Conservation (phyloP, 2,888 invertebrate species). For the Portevinia maculata region DNA sequence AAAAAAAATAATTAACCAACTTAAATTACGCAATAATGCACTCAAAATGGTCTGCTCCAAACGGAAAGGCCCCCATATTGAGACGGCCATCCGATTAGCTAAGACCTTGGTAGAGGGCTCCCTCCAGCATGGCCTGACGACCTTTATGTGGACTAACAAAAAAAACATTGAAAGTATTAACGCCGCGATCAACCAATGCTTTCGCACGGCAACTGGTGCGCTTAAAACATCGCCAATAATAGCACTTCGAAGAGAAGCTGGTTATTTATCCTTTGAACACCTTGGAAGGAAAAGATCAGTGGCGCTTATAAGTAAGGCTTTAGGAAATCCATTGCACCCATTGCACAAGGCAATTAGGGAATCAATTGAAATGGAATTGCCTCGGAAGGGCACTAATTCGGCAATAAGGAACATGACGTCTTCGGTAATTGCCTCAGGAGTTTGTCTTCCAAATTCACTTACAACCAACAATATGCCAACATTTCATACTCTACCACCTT, state of each 20-base stretch:
- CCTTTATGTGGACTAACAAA: background rate
- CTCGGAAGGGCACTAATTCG: too few relatives aligned
- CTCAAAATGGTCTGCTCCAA: background rate
- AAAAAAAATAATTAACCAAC: background rate
- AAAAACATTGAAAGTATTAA: too few relatives aligned
- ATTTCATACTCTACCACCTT: background rate
- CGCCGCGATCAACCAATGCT: background rate
- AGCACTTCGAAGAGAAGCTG: too few relatives aligned
- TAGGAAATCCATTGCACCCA: too few relatives aligned
- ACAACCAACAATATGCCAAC: background rate
- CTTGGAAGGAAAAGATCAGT: too few relatives aligned
- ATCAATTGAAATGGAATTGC: too few relatives aligned
- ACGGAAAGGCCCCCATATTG: background rate
- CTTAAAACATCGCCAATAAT: too few relatives aligned
- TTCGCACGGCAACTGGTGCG: background rate
- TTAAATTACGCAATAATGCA: slow-evolving; percentile 1
- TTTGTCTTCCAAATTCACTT: background rate
- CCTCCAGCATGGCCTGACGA: background rate
- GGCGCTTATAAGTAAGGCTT: too few relatives aligned
- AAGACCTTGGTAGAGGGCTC: background rate
- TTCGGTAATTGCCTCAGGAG: too few relatives aligned
- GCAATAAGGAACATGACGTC: too few relatives aligned
- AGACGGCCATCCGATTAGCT: background rate
- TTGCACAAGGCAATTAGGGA: too few relatives aligned
- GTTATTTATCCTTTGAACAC: too few relatives aligned